Evolutionary conservation across 2,888 invertebrate genomes (phyloP).

Genomic region (Malacosoma neustria): DNA sequence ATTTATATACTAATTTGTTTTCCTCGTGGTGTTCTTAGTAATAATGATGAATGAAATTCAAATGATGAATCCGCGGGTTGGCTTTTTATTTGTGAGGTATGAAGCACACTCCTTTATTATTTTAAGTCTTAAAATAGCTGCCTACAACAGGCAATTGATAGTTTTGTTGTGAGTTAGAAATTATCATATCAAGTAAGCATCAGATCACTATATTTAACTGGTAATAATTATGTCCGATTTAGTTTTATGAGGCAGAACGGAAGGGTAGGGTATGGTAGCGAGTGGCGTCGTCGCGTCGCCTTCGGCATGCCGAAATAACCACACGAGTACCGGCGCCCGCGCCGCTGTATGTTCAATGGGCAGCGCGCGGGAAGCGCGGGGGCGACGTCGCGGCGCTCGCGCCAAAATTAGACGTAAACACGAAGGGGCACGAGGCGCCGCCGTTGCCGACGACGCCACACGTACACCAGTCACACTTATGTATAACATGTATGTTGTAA

Average conservation of each 20-base stretch:
- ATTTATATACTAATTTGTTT: neutral
- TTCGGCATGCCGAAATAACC: conserved; percentile 60
- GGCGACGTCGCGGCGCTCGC: conserved; percentile 65
- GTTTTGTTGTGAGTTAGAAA: conserved; percentile 12
- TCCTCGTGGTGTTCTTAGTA: neutral
- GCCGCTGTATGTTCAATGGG: conserved; percentile 63
- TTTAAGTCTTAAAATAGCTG: neutral
- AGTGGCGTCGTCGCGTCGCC: conserved; percentile 45
- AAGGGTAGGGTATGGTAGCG: neutral
- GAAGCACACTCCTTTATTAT: neutral
- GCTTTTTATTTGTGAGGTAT: neutral
- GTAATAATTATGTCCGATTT: too few species aligned
- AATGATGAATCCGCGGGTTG: neutral
- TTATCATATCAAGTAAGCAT: too few species aligned
- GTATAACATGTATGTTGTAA: conserved; percentile 2
- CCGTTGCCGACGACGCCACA: conserved; percentile 23
- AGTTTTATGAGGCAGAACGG: neutral
- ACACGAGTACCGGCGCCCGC: conserved; percentile 48
- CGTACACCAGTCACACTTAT: conserved; percentile 6
- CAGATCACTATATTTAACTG: too few species aligned
- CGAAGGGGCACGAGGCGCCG: conserved; percentile 62
- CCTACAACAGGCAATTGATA: neutral
- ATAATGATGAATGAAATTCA: neutral
- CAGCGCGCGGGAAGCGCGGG: conserved; percentile 44
- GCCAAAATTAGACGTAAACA: conserved; percentile 75